Base-by-base conservation (phyloP, 2,888 invertebrate genomes). In the Tillus elongatus region DNA sequence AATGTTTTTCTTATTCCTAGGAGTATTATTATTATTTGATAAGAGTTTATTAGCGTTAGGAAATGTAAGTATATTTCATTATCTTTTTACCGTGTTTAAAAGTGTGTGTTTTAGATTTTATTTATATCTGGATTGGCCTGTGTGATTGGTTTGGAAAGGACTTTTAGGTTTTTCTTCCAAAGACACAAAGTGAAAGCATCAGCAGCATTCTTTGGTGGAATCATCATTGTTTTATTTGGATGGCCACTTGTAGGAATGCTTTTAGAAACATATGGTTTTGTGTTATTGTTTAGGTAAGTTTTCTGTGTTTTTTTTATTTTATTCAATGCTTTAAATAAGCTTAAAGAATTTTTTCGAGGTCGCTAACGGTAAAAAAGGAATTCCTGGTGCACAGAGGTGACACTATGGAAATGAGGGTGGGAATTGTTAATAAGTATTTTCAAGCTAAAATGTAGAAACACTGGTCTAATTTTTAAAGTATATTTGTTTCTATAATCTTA, bases 11-110 rank as follows among this genome's bases (percentile, higher is more conserved):
- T 75, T 98, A 4, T 90, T 97, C 56, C 74, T 98, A 4, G 97
- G 97, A 40, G 82, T 96, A 26, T 57, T 98, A 31, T 70, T 98
- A 40, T 70, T 98, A 36, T 96, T 98, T 64, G 98, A 98, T 67
- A 93, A 92, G 68, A 97, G 97, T 35, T 71, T 98, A 39, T 70
- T 98, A 39, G 97, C 97, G n/a, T 91, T 98, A 63, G 98, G 98
- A 62, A 99, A 98, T 77, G 97, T 97, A 75, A 82, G 88, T 78
- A 50, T 36, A 10, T 8, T 13, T 15, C n/a, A n/a, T n/a, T n/a
- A n/a, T n/a, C n/a, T n/a, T n/a, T n/a, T n/a, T n/a, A n/a, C n/a
- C n/a, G n/a, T n/a, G n/a, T n/a, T n/a, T n/a, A n/a, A n/a, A n/a
- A n/a, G n/a, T n/a, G n/a, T 51, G 41, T 46, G 34, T 76, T 77